Evolutionary conservation across 2,888 invertebrate species (phyloP), one percentile per base, ranked within the genome.

Genomic region (Amblyteles armatorius): DNA sequence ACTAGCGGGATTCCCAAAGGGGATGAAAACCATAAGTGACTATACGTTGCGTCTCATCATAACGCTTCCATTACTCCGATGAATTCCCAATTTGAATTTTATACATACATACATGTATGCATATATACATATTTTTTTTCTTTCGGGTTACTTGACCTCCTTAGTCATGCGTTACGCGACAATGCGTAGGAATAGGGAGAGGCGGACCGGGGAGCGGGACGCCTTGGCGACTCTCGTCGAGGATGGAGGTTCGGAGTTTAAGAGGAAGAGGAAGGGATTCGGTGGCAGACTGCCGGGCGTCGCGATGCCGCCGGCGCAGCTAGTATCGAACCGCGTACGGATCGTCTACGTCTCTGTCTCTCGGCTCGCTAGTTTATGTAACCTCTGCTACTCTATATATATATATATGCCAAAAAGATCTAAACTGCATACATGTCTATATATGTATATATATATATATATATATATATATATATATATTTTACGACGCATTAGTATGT

Each of bases 261-360:
- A 86, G 86, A 85, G 89, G 89, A 69, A 87, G 78, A 79, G 72
- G 85, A 83, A 83, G 87, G 89, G 88, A 87, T 87, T 88, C 88
- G 91, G 91, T 92, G 91, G 92, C 92, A 92, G 92, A 92, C 92
- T 91, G 92, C 92, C 92, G 91, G 92, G 92, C 92, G 92, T 92
- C 92, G 90, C 90, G 91, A 91, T 90, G 92, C 88, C 88, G 91
- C 88, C 87, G 88, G 89, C 88, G 82, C 84, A 85, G 84, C 84
- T 85, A 85, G 82, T 92, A 92, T 92, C 91, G 91, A 91, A 90
- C 90, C 90, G 89, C 89, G 81, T 85, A 89, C 85, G 88, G 88
- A 83, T 87, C 88, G 89, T 91, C 89, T 91, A 90, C 82, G 83
- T 77, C 82, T 83, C 80, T 82, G 29, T 63, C 69, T 84, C 82